Evolutionary conservation across 2,113 vertebrate genomes (phyloP).

Genomic region (Anarrhichthys ocellatus): DNA sequence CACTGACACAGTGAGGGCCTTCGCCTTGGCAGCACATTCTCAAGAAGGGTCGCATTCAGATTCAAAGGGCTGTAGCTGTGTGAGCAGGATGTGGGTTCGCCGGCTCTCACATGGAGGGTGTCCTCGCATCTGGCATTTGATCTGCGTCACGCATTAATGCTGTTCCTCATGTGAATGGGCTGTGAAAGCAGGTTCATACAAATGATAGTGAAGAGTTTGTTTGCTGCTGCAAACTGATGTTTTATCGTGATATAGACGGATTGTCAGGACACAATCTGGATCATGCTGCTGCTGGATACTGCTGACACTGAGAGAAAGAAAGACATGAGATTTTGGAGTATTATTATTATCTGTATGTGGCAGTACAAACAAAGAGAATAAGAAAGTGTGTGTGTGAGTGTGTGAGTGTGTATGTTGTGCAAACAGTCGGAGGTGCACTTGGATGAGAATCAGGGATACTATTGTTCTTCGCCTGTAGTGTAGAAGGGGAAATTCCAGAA

Average conservation of each 20-base stretch:
- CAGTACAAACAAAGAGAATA: constrained; percentile 41
- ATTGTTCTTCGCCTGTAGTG: constrained; percentile 60
- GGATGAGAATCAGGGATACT: constrained; percentile 48
- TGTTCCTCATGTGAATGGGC: constrained; percentile 36
- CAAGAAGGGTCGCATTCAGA: constrained; percentile 47
- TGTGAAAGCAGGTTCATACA: constrained; percentile 37
- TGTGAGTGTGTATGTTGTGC: constrained; percentile 49
- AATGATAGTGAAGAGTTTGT: constrained; percentile 14
- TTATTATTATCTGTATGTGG: constrained; percentile 54
- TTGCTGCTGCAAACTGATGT: constrained; percentile 17
- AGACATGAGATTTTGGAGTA: constrained; percentile 27
- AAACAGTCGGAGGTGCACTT: constrained; percentile 55
- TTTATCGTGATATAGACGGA: constrained; percentile 12
- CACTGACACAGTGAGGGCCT: constrained; percentile 72
- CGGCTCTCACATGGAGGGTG: constrained; percentile 40
- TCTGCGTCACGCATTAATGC: constrained; percentile 53
- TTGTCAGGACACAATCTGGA: constrained; percentile 9
- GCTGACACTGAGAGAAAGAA: constrained; percentile 17
- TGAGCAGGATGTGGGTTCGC: constrained; percentile 54
- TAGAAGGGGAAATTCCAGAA: constrained; percentile 67
- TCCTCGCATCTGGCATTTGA: constrained; percentile 53
- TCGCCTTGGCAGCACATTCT: constrained; percentile 55
- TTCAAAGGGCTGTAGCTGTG: constrained; percentile 47
- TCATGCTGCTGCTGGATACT: constrained; percentile 15
- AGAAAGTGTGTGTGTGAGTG: constrained; percentile 11